A percentile compares a stretch with the other conserved stretches of the same genome.
These are phyloP conservation scores for Fukomys damarensis DNA, from an alignment of 2,113 vertebrate species.

Conservation along the genomic window DNA sequence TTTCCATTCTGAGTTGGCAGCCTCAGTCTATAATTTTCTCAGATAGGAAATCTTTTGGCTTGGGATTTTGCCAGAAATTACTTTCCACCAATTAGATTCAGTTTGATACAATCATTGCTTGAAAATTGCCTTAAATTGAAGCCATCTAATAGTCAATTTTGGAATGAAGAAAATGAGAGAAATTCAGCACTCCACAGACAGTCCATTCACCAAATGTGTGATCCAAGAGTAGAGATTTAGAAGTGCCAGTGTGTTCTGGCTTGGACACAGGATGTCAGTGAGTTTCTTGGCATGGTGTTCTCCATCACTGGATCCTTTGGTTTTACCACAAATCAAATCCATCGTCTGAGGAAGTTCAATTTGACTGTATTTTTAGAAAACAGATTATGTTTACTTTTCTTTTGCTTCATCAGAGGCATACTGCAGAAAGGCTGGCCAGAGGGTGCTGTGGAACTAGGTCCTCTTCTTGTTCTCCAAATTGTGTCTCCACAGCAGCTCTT, in stretches of 20 bases:
- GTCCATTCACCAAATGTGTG: not conserved
- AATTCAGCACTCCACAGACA: slow-evolving; percentile 43
- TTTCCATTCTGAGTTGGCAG: slow-evolving; percentile 65
- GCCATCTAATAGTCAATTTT: slow-evolving; percentile 64
- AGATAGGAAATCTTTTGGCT: slow-evolving; percentile 70
- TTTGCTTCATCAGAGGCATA: not conserved
- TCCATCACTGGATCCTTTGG: not conserved
- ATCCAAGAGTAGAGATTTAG: slow-evolving; percentile 7
- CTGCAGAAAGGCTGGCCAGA: slow-evolving; percentile 11
- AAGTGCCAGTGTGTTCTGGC: not conserved
- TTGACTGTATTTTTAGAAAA: not conserved
- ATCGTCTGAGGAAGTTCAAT: not conserved
- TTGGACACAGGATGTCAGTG: not conserved
- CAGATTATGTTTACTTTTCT: not conserved
- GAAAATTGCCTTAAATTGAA: slow-evolving; percentile 75
- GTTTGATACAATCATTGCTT: slow-evolving; percentile 70
- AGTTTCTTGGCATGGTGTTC: not conserved
- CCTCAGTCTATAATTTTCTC: slow-evolving; percentile 68
- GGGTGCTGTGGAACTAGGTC: not conserved
- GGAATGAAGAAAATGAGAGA: slow-evolving; percentile 52
- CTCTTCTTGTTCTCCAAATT: not conserved
- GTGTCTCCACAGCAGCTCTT: not conserved
- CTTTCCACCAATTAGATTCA: slow-evolving; percentile 75
- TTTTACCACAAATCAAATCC: slow-evolving; percentile 22
- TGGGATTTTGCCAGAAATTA: slow-evolving; percentile 71